Evolutionary conservation across 2,888 invertebrate species (phyloP).

Genomic region (Neoaliturus tenellus): DNA sequence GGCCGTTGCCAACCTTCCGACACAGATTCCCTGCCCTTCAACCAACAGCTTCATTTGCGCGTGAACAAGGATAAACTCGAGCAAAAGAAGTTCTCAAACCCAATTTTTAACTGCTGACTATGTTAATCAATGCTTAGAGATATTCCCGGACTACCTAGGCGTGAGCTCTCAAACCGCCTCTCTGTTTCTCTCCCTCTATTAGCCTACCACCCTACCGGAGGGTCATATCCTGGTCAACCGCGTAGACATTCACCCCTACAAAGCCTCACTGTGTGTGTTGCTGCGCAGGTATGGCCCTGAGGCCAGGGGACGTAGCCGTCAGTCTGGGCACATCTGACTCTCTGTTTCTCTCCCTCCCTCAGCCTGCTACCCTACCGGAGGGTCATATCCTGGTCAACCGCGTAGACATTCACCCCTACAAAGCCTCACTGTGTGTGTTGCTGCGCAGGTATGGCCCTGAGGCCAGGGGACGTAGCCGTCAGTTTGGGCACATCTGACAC

Average conservation of each 20-base stretch:
- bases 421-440: constrained; percentile 91
- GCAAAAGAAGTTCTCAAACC: too few relatives aligned
- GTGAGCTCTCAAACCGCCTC: constrained; percentile 97
- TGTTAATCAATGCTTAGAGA: too few relatives aligned
- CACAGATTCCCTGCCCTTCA: too few relatives aligned
- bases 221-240: constrained; percentile 95
- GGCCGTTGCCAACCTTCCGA: too few relatives aligned
- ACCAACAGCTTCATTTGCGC: too few relatives aligned
- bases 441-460: constrained; percentile 84
- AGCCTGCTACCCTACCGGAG: constrained; percentile 81
- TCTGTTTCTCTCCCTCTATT: constrained; percentile 84
- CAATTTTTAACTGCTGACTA: too few relatives aligned
- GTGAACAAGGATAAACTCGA: too few relatives aligned
- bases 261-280: constrained; percentile 91
- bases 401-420: constrained; percentile 83
- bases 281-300: constrained; percentile 84
- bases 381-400: constrained; percentile 95
- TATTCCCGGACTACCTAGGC: too few relatives aligned
- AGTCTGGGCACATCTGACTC: constrained; percentile 97
- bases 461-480: constrained; percentile 88
- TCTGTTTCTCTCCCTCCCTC: constrained; percentile 84
- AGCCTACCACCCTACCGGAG: constrained; percentile 81
- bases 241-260: constrained; percentile 83
- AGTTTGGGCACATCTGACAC: constrained; percentile 95
- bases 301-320: constrained; percentile 88